These are phyloP conservation scores for Muraenolepis orangiensis DNA, from an alignment of 2,797 vertebrate genomes.

Conservation along the genomic window DNA sequence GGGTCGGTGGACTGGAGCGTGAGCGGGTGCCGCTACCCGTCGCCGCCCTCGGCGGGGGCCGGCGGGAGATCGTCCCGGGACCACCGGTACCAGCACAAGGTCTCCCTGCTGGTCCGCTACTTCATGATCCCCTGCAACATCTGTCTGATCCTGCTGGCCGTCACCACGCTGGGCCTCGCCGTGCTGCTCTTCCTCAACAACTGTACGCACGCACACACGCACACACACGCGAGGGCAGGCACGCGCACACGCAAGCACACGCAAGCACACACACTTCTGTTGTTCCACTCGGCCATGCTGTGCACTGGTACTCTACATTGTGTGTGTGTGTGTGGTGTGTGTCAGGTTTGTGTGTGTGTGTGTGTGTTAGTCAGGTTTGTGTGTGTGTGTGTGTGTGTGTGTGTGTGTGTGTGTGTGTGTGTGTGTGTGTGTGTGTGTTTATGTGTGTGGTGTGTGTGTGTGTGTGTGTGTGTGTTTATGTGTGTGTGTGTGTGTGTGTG, in stretches of 20 bases:
- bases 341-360: too few species aligned
- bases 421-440: too few species aligned
- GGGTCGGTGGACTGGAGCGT: slow-evolving; percentile 77
- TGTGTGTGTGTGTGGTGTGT: too few species aligned
- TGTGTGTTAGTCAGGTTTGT: too few species aligned
- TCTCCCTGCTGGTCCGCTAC: slow-evolving; percentile 93
- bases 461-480: too few species aligned
- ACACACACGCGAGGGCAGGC: slow-evolving; percentile 8
- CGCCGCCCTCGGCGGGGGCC: slow-evolving; percentile 73
- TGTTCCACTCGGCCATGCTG: too few species aligned
- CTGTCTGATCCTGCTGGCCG: slow-evolving; percentile 95
- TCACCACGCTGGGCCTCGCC: slow-evolving; percentile 88
- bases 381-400: too few species aligned
- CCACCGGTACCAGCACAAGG: slow-evolving; percentile 88
- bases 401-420: too few species aligned
- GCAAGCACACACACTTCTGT: too few species aligned
- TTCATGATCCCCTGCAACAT: slow-evolving; percentile 99
- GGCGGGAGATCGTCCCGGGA: slow-evolving; percentile 70
- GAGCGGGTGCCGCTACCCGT: slow-evolving; percentile 82
- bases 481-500: too few species aligned
- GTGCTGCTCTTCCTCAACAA: slow-evolving; percentile 96
- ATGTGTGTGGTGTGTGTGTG: too few species aligned
- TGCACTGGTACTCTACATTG: too few species aligned
- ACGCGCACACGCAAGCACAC: not conserved
- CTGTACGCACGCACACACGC: slow-evolving; percentile 72